A percentile compares a stretch with the other conserved stretches of the same genome.
Conservation (phyloP, 2,888 invertebrate genomes). For the Aplocera efformata region DNA sequence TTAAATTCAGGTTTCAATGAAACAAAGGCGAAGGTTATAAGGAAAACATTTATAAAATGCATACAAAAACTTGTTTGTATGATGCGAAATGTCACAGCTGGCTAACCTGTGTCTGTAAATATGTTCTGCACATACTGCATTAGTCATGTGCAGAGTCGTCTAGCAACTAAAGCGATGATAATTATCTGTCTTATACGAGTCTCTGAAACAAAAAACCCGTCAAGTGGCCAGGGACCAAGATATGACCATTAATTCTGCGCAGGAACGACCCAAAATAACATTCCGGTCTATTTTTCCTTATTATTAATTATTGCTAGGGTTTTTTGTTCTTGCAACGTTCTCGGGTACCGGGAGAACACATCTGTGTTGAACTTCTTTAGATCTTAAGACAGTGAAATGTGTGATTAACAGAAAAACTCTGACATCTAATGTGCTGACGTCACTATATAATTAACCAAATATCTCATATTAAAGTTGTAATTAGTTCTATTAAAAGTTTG, state of each 20-base stretch:
- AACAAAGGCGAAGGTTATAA: constrained; percentile 6
- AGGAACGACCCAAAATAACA: constrained; percentile 6
- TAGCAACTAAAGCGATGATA: constrained; percentile 19
- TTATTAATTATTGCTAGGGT: not conserved
- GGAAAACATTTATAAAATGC: constrained; percentile 2
- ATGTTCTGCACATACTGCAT: constrained; percentile 3
- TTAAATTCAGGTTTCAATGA: not conserved
- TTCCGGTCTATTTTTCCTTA: constrained; percentile 6
- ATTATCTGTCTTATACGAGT: constrained; percentile 18
- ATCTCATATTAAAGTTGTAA: no score
- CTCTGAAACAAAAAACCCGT: constrained; percentile 21
- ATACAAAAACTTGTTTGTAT: constrained; percentile 5
- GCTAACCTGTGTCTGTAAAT: not conserved
- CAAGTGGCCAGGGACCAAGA: constrained; percentile 11
- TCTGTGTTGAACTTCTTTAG: no score
- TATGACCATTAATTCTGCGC: constrained; percentile 10
- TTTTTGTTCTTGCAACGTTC: constrained; percentile 6
- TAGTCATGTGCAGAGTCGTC: constrained; percentile 14
- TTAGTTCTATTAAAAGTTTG: no score
- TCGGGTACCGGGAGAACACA: not conserved
- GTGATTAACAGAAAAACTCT: no score
- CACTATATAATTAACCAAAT: no score
- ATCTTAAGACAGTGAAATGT: no score
- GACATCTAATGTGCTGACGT: no score
- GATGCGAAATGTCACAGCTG: constrained; percentile 6